Conservation (phyloP, 2,797 vertebrate species). For the Falco naumanni region DNA sequence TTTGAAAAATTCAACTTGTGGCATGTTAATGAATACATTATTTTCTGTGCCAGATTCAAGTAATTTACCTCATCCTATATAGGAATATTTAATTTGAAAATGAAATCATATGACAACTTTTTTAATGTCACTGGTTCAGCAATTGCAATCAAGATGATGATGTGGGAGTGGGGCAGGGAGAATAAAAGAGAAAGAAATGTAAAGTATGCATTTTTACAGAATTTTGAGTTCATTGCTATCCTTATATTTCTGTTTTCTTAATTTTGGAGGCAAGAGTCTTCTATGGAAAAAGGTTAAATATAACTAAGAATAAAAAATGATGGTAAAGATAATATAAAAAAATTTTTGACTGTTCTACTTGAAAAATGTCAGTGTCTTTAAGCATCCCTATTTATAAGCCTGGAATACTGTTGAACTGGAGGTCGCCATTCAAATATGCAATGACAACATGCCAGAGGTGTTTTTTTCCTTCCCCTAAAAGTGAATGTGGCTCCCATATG, state of each 20-base stretch:
- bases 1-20: neutral
- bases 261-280: neutral
- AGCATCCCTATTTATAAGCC: neutral
- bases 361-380: neutral
- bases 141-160: neutral
- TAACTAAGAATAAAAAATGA: neutral
- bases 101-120: neutral
- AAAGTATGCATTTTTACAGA: neutral
- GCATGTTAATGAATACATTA: neutral
- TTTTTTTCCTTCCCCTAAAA: neutral
- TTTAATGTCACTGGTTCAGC: neutral
- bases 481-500: rapidly evolving
- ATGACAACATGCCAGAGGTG: neutral
- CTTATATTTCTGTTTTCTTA: neutral
- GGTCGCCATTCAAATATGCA: neutral
- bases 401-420: neutral
- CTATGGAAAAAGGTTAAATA: neutral
- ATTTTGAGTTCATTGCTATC: neutral
- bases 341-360: neutral
- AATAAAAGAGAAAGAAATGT: neutral
- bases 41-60: neutral
- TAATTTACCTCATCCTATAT: neutral
- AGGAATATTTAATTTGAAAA: neutral
- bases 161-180: neutral
- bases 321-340: neutral